Conservation (phyloP, 2,113 vertebrate genomes). For the Cebidichthys violaceus region DNA sequence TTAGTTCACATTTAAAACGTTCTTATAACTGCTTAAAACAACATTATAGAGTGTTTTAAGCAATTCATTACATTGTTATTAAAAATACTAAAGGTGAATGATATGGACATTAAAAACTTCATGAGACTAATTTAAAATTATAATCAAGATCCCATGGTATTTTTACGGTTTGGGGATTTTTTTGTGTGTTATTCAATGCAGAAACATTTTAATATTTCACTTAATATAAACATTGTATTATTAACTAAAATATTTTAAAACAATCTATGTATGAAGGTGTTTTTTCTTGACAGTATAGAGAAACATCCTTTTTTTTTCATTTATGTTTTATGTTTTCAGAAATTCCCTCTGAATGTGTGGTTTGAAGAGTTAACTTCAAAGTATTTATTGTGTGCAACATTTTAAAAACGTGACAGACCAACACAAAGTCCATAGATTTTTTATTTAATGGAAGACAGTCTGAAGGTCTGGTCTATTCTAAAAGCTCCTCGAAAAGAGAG, state of each 20-base stretch:
- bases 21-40: neutral
- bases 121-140: neutral
- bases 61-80: neutral
- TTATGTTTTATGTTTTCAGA: neutral
- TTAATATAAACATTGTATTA: neutral
- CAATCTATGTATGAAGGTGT: neutral
- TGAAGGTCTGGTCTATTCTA: constrained; percentile 62
- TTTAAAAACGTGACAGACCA: neutral
- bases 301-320: neutral
- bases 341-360: neutral
- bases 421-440: constrained; percentile 42
- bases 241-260: neutral
- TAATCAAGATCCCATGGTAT: neutral
- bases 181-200: neutral
- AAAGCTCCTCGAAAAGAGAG: constrained; percentile 52
- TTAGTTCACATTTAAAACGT: neutral
- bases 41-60: neutral
- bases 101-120: neutral
- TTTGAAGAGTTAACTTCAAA: constrained; percentile 27
- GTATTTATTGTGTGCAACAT: constrained; percentile 9
- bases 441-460: constrained; percentile 64
- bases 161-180: neutral
- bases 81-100: neutral
- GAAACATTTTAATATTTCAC: neutral
- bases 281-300: neutral